Conservation (phyloP, 2,113 vertebrate genomes). For the Phalacrocorax carbo region DNA sequence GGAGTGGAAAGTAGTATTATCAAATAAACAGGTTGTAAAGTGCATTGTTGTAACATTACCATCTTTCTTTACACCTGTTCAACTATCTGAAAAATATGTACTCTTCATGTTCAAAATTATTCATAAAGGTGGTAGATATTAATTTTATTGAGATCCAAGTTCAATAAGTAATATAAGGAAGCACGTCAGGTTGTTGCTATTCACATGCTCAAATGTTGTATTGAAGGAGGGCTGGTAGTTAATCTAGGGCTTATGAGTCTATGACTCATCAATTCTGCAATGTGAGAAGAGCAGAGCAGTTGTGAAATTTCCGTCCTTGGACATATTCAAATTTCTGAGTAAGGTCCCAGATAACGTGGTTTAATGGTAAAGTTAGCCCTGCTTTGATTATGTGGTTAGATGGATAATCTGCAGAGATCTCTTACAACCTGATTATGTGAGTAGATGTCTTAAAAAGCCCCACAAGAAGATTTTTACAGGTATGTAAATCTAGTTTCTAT, state of each 20-base stretch:
- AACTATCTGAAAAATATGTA: neutral
- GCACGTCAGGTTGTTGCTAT: neutral
- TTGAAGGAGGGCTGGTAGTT: neutral
- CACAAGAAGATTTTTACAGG: neutral
- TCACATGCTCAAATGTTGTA: neutral
- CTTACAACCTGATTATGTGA: neutral
- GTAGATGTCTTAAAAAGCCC: neutral
- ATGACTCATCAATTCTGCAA: neutral
- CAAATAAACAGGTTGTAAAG: neutral
- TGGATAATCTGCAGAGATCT: neutral
- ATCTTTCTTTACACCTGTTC: neutral
- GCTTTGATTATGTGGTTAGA: neutral
- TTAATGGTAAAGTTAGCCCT: neutral
- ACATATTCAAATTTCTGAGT: neutral
- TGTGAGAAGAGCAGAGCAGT: neutral
- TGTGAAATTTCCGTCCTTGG: neutral
- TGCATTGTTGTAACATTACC: neutral
- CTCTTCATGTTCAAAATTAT: neutral
- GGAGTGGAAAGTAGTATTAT: neutral
- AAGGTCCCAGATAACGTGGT: neutral
- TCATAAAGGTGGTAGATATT: neutral
- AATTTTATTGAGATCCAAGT: neutral
- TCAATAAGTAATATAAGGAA: neutral
- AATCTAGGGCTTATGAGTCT: neutral
- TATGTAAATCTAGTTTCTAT: neutral